Evolutionary conservation across 53 echinoderm and acorn worm species (phyloP), one percentile per base, ranked within the genome.

Genomic region (Crossaster papposus): DNA sequence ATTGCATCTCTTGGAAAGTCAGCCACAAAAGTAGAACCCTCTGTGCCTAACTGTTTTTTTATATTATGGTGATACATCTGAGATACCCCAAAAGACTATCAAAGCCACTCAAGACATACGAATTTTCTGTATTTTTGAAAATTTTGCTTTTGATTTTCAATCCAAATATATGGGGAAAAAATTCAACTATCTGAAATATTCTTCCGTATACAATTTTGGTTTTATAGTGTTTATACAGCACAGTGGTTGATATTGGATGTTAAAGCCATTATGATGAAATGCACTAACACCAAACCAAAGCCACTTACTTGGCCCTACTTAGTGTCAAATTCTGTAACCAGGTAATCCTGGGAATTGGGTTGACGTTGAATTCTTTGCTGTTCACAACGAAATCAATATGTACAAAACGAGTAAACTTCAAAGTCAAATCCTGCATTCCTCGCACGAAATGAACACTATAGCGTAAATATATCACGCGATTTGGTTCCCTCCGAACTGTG

Each of bases 341-440:
- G 36, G 75, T 33, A 74, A 14, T 34, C 75, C 75, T 74, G 33
- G 35, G 75, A 74, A 34, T 33, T 17, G 0, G 75, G 22, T 74
- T 17, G 34, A 35, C 10, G 34, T 15, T 33, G 29, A 71, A 14
- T 35, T 32, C 75, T 74, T 74, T 33, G 14, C 22, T 74, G 13
- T 11, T 74, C 22, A 35, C 18, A 36, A 15, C 28, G 75, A 74
- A 74, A 74, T 74, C 75, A 74, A 74, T 74, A 74, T 33, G 34
- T 35, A 17, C 36, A 74, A 20, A 36, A 35, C n/a, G 28, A 24
- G 68, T 68, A n/a, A 68, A 68, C 68, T n/a, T 28, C 58, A 58
- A 28, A 68, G 68, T 68, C 28, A 68, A 68, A 68, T 20, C n/a
- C 24, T 68, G 11, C 68, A 68, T 68, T 68, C 68, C 68, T 68